A percentile compares a stretch with the other conserved stretches of the same genome.
phyloP scores from a whole-genome alignment of 2,797 vertebrate genomes.

The Enteromius treurensis region DNA sequence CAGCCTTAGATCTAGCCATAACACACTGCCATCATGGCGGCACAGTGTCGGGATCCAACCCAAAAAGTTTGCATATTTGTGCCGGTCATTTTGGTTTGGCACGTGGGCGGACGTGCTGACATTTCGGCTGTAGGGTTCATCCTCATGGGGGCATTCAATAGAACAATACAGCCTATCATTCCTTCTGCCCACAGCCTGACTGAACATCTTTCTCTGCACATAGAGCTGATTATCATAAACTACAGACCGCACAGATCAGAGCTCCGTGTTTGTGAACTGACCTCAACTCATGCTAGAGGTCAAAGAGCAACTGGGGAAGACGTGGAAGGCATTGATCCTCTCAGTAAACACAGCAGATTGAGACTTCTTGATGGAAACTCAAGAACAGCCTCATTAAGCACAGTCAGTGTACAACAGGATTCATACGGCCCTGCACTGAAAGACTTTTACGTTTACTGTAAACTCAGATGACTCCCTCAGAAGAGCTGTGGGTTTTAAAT shows the following conservation, averaged over 20 bases:
- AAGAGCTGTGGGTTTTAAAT: neutral
- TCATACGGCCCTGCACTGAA: neutral
- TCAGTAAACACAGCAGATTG: constrained; percentile 2
- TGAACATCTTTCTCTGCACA: constrained; percentile 11
- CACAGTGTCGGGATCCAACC: constrained; percentile 6
- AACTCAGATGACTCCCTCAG: constrained; percentile 26
- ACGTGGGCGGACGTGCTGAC: constrained; percentile 49
- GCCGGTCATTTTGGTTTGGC: constrained; percentile 25
- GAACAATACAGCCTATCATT: constrained; percentile 55
- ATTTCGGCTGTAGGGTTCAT: constrained; percentile 51
- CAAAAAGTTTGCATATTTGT: constrained; percentile 38
- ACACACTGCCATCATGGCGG: constrained; percentile 17
- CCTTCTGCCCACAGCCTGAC: constrained; percentile 44
- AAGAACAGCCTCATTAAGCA: constrained; percentile 17
- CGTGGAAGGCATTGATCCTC: neutral
- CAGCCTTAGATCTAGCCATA: constrained; percentile 36
- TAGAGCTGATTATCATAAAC: constrained; percentile 38
- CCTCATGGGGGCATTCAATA: constrained; percentile 36
- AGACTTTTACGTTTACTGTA: constrained; percentile 17
- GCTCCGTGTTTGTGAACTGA: constrained; percentile 7
- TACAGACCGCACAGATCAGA: constrained; percentile 34
- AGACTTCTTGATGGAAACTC: neutral
- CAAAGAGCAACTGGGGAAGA: constrained; percentile 20
- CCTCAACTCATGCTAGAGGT: constrained; percentile 12
- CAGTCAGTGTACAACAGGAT: neutral